Percentiles rank a stretch among this genome's conserved stretches.
Conservation (phyloP, 1,140 invertebrate species). For the Drosophila punjabiensis region DNA sequence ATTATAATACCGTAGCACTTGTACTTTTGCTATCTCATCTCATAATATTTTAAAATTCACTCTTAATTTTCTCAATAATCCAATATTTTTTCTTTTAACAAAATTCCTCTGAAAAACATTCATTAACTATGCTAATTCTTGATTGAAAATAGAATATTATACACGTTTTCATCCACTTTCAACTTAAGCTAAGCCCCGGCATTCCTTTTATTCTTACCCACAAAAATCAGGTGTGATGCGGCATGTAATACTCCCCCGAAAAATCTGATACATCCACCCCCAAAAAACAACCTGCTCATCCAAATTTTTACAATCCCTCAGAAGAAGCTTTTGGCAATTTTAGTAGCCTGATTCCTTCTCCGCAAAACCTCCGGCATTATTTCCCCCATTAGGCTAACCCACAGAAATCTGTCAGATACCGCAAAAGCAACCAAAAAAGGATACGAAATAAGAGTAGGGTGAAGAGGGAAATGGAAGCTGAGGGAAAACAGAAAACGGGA, state of each 20-base stretch:
- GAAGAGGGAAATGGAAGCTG: neutral
- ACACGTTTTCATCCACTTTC: slow-evolving; percentile 27
- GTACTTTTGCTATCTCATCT: too few species aligned
- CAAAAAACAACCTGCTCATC: neutral
- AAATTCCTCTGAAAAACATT: slow-evolving; percentile 1
- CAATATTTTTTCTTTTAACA: neutral
- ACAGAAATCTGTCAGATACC: slow-evolving; percentile 83
- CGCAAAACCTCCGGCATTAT: slow-evolving; percentile 12
- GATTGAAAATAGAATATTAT: slow-evolving; percentile 25
- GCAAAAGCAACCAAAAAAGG: slow-evolving; percentile 64
- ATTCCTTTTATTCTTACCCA: slow-evolving; percentile 29
- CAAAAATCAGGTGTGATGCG: slow-evolving; percentile 54
- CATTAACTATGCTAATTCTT: slow-evolving; percentile 20
- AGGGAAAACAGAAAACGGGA: slow-evolving; percentile 8
- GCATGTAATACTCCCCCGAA: slow-evolving; percentile 47
- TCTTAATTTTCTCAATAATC: neutral
- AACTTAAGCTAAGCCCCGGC: neutral
- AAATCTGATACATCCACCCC: slow-evolving; percentile 14
- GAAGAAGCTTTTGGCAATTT: slow-evolving; percentile 47
- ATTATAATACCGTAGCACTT: neutral
- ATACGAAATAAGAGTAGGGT: too few species aligned
- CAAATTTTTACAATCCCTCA: slow-evolving; percentile 32
- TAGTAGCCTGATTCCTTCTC: slow-evolving; percentile 23
- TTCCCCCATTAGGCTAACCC: slow-evolving; percentile 49
- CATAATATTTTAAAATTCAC: neutral